Evolutionary conservation across 2,797 vertebrate genomes (phyloP), one percentile per base, ranked within the genome.

Genomic region (Enteromius paludinosus): DNA sequence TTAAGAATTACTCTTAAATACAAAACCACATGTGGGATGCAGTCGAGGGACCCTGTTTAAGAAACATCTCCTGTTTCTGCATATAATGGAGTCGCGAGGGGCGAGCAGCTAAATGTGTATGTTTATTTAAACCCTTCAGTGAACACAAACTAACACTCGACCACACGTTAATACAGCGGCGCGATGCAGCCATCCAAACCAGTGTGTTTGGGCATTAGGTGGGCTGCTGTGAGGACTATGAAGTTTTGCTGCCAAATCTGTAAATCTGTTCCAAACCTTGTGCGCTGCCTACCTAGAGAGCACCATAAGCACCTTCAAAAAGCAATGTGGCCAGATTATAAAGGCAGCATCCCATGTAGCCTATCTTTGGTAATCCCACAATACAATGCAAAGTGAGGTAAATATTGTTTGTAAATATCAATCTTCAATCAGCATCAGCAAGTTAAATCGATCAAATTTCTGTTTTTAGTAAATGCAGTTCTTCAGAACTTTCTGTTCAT

Each of bases 11-110:
- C 84, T 88, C 84, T 81, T 84, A 80, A 88, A 86, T 86, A 74
- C 81, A 89, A 90, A 90, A 87, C 84, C 87, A 88, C 87, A 87
- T 89, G 88, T 87, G 87, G 73, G 83, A 89, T 69, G 75, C 77
- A 85, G 81, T 82, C 52, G 61, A 75, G 73, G 84, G 81, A 87
- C 84, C 20, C 87, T 72, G 82, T 82, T 86, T 81, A 65, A 73
- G 71, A 85, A 65, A 78, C 77, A 83, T 87, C 79, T 80, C 69
- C 62, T 73, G 79, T 83, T 84, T 83, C 74, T 73, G 66, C 78
- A 76, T 11, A 56, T 49, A 83, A 83, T 87, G 47, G 71, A 78
- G 66, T 56, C 33, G 47, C 66, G 79, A 85, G 71, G 71, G 28
- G 18, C 68, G 38, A 79, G 73, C 62, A 49, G 69, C 68, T 83